These are phyloP conservation scores for Atherinosoma microstoma DNA, from an alignment of 2,797 vertebrate genomes.

Conservation along the genomic window DNA sequence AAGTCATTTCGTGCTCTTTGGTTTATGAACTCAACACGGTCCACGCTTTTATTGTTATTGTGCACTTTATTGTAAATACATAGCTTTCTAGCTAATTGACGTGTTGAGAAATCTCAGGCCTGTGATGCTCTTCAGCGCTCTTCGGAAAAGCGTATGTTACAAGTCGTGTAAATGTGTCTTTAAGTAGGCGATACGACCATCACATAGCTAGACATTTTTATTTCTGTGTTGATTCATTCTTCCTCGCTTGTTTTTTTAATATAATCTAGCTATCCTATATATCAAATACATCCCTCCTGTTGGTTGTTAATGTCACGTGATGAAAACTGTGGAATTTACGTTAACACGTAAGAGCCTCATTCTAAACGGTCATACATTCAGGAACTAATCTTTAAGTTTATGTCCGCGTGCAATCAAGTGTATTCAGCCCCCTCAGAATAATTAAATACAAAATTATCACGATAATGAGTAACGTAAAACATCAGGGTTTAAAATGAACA, in stretches of 20 bases:
- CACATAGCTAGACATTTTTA: background rate
- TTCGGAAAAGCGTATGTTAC: background rate
- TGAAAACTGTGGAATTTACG: background rate
- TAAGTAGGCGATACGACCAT: background rate
- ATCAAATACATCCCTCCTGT: background rate
- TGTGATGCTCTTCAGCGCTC: conserved; percentile 10
- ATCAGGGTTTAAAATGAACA: too few species aligned
- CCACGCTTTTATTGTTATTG: background rate
- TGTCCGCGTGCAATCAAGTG: too few species aligned
- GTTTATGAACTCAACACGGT: background rate
- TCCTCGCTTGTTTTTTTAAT: background rate
- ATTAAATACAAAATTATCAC: background rate
- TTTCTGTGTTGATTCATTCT: background rate
- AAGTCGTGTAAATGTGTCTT: background rate
- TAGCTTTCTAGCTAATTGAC: background rate
- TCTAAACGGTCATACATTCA: background rate
- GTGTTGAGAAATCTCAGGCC: conserved; percentile 36
- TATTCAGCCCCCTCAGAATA: background rate
- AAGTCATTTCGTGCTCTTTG: background rate
- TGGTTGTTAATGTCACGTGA: background rate
- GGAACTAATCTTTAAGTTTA: conserved; percentile 10
- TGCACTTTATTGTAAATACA: background rate
- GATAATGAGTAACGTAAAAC: background rate
- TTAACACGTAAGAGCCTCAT: conserved; percentile 27
- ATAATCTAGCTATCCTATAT: background rate